These are phyloP conservation scores for Brachionus plicatilis DNA, from an alignment of 1,140 invertebrate species.

Conservation along the genomic window DNA sequence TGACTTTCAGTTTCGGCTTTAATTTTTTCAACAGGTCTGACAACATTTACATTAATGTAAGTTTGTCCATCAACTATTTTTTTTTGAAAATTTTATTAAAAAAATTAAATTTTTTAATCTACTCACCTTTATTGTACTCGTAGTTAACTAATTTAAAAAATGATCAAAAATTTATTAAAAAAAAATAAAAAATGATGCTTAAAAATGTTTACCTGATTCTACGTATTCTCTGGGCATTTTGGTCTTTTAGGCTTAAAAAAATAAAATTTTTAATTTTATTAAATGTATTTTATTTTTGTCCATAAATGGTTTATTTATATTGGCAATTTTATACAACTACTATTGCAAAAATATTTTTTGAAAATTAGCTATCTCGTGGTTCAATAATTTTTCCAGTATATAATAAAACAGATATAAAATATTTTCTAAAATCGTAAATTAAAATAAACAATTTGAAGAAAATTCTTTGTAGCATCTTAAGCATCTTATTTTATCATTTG, in stretches of 20 bases:
- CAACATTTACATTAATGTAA: constrained; percentile 11
- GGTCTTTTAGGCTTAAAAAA: background rate
- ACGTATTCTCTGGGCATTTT: constrained; percentile 8
- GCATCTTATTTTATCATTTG: background rate
- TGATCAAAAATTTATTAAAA: background rate
- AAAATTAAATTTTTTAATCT: background rate
- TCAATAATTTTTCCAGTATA: background rate
- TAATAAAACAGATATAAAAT: background rate
- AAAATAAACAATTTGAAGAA: background rate
- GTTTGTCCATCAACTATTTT: background rate
- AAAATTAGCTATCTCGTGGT: background rate
- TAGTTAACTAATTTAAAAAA: background rate
- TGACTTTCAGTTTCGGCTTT: background rate
- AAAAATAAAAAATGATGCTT: background rate
- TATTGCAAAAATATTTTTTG: background rate
- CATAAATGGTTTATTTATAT: background rate
- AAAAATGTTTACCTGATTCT: background rate
- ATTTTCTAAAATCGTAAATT: background rate
- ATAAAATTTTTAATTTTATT: background rate
- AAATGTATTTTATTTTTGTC: background rate
- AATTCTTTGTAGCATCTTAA: background rate
- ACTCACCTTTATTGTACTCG: constrained; percentile 13
- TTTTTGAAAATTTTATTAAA: background rate
- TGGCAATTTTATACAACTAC: background rate
- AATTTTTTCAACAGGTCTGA: background rate